phyloP scores from a whole-genome alignment of 2,797 vertebrate genomes.

The Salarias fasciatus region DNA sequence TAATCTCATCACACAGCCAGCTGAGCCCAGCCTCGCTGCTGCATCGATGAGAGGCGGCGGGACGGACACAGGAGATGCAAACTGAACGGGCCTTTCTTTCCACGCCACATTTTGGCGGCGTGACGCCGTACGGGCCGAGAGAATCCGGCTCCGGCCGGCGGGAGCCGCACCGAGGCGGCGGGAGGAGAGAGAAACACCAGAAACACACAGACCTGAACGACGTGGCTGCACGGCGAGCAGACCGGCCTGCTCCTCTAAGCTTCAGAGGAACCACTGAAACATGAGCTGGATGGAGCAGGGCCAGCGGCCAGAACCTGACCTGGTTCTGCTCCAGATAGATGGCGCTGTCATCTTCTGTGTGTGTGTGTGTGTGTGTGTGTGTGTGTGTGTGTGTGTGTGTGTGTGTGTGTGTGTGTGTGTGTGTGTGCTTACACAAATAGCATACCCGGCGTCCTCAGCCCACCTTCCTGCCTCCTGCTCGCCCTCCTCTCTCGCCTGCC shows the following conservation, averaged over 20 bases:
- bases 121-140: neutral
- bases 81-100: slow-evolving; percentile 10
- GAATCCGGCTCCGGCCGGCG: neutral
- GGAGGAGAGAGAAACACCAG: too few species aligned
- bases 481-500: neutral
- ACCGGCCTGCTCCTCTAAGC: too few species aligned
- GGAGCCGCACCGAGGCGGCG: too few species aligned
- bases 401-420: slow-evolving; percentile 25
- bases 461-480: slow-evolving; percentile 22
- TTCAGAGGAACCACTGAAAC: slow-evolving; percentile 19
- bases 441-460: slow-evolving; percentile 32
- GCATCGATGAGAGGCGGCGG: slow-evolving; percentile 23
- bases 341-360: slow-evolving; percentile 50
- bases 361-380: slow-evolving; percentile 6
- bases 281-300: slow-evolving; percentile 42
- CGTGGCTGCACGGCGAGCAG: neutral
- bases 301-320: slow-evolving; percentile 62
- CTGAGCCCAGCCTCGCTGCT: slow-evolving; percentile 19
- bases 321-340: slow-evolving; percentile 63
- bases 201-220: slow-evolving; percentile 15
- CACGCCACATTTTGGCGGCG: slow-evolving; percentile 7
- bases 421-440: slow-evolving; percentile 16
- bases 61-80: slow-evolving; percentile 1
- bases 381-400: slow-evolving; percentile 24
- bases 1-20: slow-evolving; percentile 40